Conservation (phyloP, 2,113 vertebrate genomes). For the Microcebus lehilahytsara region DNA sequence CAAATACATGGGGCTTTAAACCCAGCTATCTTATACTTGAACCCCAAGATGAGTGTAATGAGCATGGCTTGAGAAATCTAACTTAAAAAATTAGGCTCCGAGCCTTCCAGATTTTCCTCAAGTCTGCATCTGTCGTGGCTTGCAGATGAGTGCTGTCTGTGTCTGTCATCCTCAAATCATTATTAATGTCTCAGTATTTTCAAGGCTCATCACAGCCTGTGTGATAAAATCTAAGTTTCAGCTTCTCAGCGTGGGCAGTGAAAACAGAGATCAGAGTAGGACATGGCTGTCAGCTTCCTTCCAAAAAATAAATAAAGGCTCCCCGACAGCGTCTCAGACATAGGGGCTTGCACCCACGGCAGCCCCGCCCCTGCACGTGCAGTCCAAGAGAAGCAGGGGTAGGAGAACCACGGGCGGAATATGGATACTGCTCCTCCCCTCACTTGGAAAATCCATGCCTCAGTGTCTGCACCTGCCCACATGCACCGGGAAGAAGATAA, state of each 20-base stretch:
- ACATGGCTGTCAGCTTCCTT: neutral
- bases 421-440: neutral
- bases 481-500: neutral
- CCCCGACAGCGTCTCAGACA: neutral
- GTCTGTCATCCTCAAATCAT: slow-evolving; percentile 14
- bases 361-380: neutral
- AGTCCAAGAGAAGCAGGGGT: neutral
- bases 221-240: slow-evolving; percentile 60
- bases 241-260: neutral
- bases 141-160: neutral
- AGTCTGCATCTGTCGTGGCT: neutral
- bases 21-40: neutral
- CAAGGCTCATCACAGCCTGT: slow-evolving; percentile 8
- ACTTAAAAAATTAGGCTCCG: neutral
- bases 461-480: neutral
- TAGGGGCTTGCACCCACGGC: accelerated
- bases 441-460: neutral
- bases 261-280: neutral
- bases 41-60: neutral
- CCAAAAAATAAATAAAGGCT: neutral
- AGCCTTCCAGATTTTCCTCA: neutral
- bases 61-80: neutral
- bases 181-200: slow-evolving; percentile 32
- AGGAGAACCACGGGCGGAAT: neutral
- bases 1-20: neutral